These are phyloP conservation scores for rat (Rattus norvegicus) DNA, from an alignment of 2,113 vertebrate species.

Conservation along the genomic window DNA sequence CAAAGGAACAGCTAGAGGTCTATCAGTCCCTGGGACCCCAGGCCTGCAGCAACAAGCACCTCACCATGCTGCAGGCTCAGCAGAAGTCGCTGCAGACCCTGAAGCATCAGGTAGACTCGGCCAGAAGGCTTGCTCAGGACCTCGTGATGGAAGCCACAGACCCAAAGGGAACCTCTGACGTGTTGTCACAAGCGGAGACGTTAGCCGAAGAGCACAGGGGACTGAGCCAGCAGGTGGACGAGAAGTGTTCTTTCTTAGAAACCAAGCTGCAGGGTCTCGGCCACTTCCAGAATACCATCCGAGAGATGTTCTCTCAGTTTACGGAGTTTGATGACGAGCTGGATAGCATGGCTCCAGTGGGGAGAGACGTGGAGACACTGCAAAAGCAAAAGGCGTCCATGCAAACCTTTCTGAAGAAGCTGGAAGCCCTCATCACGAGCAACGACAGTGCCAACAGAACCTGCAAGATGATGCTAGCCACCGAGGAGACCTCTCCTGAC, in stretches of 20 bases:
- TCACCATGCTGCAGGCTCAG: constrained; percentile 94
- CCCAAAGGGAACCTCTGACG: constrained; percentile 91
- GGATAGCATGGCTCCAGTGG: constrained; percentile 95
- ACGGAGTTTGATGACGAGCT: constrained; percentile 97
- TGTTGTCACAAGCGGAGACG: constrained; percentile 91
- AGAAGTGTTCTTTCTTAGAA: constrained; percentile 92
- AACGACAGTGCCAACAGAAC: constrained; percentile 91
- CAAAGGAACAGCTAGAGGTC: constrained; percentile 91
- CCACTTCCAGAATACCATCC: constrained; percentile 96
- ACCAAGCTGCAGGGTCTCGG: constrained; percentile 97
- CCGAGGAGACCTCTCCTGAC: constrained; percentile 93
- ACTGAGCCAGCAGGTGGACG: constrained; percentile 90
- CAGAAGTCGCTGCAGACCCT: constrained; percentile 92
- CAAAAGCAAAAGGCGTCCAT: constrained; percentile 90
- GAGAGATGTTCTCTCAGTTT: constrained; percentile 96
- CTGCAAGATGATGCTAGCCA: constrained; percentile 94
- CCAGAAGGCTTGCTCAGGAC: constrained; percentile 90
- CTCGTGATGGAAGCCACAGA: constrained; percentile 92
- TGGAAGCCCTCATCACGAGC: constrained; percentile 91
- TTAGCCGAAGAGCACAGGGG: constrained; percentile 89
- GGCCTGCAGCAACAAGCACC: constrained; percentile 93
- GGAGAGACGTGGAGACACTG: constrained; percentile 88
- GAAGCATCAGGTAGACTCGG: constrained; percentile 90
- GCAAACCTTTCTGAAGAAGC: constrained; percentile 90
- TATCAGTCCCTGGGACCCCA: constrained; percentile 91